Percentiles rank a stretch among this genome's conserved stretches.
Conservation (phyloP, 1,140 invertebrate genomes). For the Pseudomyrmex concolor region DNA sequence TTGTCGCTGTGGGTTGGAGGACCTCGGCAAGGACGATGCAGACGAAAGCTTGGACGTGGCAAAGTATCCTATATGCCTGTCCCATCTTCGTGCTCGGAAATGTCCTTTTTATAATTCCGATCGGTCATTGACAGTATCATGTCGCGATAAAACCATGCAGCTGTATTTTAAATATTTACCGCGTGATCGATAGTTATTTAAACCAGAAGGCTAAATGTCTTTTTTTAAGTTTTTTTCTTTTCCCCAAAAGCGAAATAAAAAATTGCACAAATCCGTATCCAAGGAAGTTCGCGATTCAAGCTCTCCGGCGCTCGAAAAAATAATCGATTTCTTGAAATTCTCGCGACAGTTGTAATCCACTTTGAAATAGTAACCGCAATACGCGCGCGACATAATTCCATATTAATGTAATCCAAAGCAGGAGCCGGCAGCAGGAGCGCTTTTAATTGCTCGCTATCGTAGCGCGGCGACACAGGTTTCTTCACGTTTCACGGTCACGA, state of each 20-base stretch:
- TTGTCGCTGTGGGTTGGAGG: slow-evolving; percentile 73
- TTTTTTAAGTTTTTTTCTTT: not conserved
- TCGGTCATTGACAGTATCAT: not conserved
- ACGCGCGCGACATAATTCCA: slow-evolving; percentile 26
- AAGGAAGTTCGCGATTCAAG: slow-evolving; percentile 34
- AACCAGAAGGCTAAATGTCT: not conserved
- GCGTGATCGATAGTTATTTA: not conserved
- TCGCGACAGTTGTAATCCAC: slow-evolving; percentile 31
- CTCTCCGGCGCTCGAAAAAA: slow-evolving; percentile 17
- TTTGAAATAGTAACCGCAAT: slow-evolving; percentile 42
- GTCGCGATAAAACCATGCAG: not conserved
- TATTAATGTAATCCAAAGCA: slow-evolving; percentile 42
- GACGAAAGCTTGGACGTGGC: slow-evolving; percentile 11
- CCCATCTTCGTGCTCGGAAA: slow-evolving; percentile 21
- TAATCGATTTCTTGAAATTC: slow-evolving; percentile 50
- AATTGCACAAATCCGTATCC: slow-evolving; percentile 62
- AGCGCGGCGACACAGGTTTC: not conserved
- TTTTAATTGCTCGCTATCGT: slow-evolving; percentile 14
- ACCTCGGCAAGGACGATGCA: slow-evolving; percentile 81
- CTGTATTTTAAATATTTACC: not conserved
- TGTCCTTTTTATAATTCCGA: not conserved
- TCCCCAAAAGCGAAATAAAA: slow-evolving; percentile 2
- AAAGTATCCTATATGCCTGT: not conserved
- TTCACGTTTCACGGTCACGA: not conserved
- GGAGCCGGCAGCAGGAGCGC: not conserved